phyloP scores from a whole-genome alignment of 2,888 invertebrate genomes.

The Hirtodrosophila histrioides region DNA sequence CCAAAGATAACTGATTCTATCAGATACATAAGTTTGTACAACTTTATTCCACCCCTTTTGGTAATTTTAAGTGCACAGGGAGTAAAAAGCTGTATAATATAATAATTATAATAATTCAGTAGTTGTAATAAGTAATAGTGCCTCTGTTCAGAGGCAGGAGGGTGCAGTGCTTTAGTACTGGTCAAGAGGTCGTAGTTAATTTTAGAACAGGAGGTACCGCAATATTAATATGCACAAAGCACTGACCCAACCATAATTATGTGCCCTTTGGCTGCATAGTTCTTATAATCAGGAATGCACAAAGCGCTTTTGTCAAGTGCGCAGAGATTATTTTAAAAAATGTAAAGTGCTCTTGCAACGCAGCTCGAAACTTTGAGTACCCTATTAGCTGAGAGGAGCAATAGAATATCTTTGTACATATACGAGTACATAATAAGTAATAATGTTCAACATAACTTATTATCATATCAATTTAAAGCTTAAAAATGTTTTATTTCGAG shows the following conservation, averaged over 20 bases:
- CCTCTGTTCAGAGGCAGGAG: not conserved
- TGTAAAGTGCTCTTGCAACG: too few relatives aligned
- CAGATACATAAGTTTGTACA: too few relatives aligned
- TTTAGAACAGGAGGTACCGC: slow-evolving; percentile 8
- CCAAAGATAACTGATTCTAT: too few relatives aligned
- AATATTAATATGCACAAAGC: slow-evolving; percentile 58
- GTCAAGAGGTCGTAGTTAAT: slow-evolving; percentile 11
- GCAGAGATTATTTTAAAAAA: not conserved
- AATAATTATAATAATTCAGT: slow-evolving; percentile 38
- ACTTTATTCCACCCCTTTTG: too few relatives aligned
- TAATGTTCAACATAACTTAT: too few relatives aligned
- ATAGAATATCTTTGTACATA: too few relatives aligned
- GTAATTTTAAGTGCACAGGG: not conserved
- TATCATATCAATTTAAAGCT: too few relatives aligned
- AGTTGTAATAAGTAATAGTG: slow-evolving; percentile 38
- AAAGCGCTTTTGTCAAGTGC: slow-evolving; percentile 21
- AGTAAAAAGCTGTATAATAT: slow-evolving; percentile 2
- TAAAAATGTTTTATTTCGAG: too few relatives aligned
- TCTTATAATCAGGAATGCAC: slow-evolving; percentile 21
- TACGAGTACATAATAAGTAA: too few relatives aligned
- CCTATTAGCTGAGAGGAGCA: too few relatives aligned
- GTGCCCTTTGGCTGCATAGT: slow-evolving; percentile 3
- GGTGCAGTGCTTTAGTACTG: not conserved
- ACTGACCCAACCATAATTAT: slow-evolving; percentile 18
- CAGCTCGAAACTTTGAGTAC: too few relatives aligned